A percentile compares a stretch with the other conserved stretches of the same genome.
phyloP scores from a whole-genome alignment of 2,888 invertebrate species.

The Dascillus cervinus region DNA sequence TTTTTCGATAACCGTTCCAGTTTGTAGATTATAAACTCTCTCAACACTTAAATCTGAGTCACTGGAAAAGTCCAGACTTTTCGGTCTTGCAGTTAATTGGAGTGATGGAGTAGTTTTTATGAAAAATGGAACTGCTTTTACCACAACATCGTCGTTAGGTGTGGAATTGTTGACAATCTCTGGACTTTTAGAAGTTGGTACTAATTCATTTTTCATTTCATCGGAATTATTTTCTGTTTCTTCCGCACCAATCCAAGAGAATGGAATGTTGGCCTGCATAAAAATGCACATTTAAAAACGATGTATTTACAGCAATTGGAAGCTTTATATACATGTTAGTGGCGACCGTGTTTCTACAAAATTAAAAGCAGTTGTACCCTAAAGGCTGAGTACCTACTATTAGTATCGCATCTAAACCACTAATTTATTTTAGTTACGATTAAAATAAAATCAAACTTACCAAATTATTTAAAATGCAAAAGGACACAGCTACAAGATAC shows the following conservation, averaged over 20 bases:
- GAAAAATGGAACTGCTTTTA: conserved; percentile 7
- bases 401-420: conserved; percentile 30
- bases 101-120: conserved; percentile 13
- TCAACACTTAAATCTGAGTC: conserved; percentile 39
- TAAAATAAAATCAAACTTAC: no score
- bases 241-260: not conserved
- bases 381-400: conserved; percentile 28
- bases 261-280: no score
- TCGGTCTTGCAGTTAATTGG: conserved; percentile 9
- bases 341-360: conserved; percentile 1
- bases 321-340: no score
- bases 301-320: no score
- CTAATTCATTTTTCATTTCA: not conserved
- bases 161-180: not conserved
- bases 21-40: conserved; percentile 37
- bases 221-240: not conserved
- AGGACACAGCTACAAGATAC: no score
- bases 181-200: not conserved
- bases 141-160: not conserved
- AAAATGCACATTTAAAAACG: no score
- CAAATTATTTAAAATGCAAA: no score
- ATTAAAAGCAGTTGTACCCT: not conserved
- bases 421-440: no score
- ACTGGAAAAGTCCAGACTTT: conserved; percentile 31
- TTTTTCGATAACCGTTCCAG: conserved; percentile 29